phyloP scores from a whole-genome alignment of 64 coral and sea anemone species.

The Acropora tenuis region DNA sequence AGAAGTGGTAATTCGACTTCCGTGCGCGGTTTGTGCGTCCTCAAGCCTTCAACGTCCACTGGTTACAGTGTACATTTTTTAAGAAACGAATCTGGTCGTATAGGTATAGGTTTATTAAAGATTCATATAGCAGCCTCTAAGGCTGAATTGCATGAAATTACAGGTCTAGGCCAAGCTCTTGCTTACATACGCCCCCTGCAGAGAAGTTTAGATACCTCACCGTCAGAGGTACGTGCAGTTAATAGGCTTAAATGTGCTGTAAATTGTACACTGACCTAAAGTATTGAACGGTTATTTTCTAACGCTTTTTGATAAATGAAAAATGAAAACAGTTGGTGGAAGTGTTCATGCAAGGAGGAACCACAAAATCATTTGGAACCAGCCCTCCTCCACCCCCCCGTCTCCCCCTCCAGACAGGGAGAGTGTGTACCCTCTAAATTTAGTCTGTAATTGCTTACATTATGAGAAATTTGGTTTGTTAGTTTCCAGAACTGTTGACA shows the following conservation, averaged over 20 bases:
- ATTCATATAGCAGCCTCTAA: too few relatives aligned
- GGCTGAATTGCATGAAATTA: background rate
- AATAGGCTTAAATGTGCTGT: background rate
- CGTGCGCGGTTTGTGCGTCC: background rate
- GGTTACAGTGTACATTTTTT: background rate
- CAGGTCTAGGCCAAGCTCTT: background rate
- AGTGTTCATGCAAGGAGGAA: background rate
- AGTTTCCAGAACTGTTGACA: too few relatives aligned
- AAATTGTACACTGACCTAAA: background rate
- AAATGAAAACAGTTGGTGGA: background rate
- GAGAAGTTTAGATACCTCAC: too few relatives aligned
- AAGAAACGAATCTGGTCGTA: slow-evolving; percentile 9
- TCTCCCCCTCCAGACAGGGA: too few relatives aligned
- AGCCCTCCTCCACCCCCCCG: background rate
- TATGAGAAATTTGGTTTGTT: too few relatives aligned
- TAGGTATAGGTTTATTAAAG: background rate
- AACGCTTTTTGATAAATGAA: background rate
- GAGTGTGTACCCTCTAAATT: too few relatives aligned
- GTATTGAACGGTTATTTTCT: background rate
- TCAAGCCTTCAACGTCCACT: background rate
- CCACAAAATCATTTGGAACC: background rate
- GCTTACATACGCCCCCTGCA: too few relatives aligned
- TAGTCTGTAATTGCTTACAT: too few relatives aligned
- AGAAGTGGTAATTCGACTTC: slow-evolving; percentile 8
- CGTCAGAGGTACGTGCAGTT: background rate